These are phyloP conservation scores for Istiophorus platypterus DNA, from an alignment of 2,113 vertebrate species.

Conservation along the genomic window DNA sequence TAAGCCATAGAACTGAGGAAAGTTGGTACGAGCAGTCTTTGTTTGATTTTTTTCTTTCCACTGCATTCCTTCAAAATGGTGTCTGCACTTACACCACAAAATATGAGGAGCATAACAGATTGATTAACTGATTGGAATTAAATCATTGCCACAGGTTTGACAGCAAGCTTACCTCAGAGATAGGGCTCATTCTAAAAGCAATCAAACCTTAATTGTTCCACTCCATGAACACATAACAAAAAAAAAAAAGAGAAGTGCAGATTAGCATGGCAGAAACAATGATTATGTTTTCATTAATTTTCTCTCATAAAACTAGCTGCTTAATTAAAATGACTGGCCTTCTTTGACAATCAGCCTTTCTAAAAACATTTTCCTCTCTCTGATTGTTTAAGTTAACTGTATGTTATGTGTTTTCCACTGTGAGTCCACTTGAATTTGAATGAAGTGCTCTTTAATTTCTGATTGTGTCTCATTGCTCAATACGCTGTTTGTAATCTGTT, in stretches of 20 bases:
- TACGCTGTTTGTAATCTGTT: slow-evolving; percentile 55
- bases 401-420: neutral
- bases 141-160: slow-evolving; percentile 82
- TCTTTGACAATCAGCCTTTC: slow-evolving; percentile 64
- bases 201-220: slow-evolving; percentile 86
- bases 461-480: slow-evolving; percentile 27
- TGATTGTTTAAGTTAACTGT: slow-evolving; percentile 35
- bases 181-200: slow-evolving; percentile 82
- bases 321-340: slow-evolving; percentile 79
- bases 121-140: slow-evolving; percentile 82
- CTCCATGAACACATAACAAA: slow-evolving; percentile 79
- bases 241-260: slow-evolving; percentile 65
- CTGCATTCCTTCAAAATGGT: slow-evolving; percentile 16
- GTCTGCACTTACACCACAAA: slow-evolving; percentile 42
- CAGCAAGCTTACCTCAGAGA: slow-evolving; percentile 81
- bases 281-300: slow-evolving; percentile 84
- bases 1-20: slow-evolving; percentile 31
- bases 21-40: slow-evolving; percentile 40
- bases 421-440: slow-evolving; percentile 25
- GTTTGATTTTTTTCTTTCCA: slow-evolving; percentile 8
- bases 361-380: neutral
- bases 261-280: slow-evolving; percentile 77
- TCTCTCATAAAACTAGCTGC: slow-evolving; percentile 81
- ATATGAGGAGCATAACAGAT: slow-evolving; percentile 72
- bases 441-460: slow-evolving; percentile 33